Percentiles rank a stretch among this genome's conserved stretches.
These are phyloP conservation scores for Aphelenchoides fujianensis DNA, from an alignment of 1,140 invertebrate genomes.

Conservation along the genomic window DNA sequence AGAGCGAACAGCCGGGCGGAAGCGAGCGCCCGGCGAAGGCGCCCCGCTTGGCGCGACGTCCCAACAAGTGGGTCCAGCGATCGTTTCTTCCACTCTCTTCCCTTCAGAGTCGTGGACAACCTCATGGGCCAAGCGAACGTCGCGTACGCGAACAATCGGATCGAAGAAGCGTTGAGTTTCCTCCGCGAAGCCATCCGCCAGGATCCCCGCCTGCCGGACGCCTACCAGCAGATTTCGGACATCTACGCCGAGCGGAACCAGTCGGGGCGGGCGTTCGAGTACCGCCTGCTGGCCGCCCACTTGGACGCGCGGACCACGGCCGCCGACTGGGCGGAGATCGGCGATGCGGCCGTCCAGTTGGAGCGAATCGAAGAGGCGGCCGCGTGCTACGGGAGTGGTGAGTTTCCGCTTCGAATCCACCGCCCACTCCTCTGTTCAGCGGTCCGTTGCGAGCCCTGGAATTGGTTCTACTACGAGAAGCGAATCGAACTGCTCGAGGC, in stretches of 20 bases:
- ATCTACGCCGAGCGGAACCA: slow-evolving; percentile 50
- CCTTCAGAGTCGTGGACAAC: slow-evolving; percentile 45
- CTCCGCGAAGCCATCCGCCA: slow-evolving; percentile 52
- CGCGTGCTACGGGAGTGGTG: slow-evolving; percentile 56
- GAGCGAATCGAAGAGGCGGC: slow-evolving; percentile 51
- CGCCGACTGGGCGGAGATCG: slow-evolving; percentile 55
- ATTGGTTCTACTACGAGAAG: slow-evolving; percentile 59
- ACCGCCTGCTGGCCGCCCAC: slow-evolving; percentile 52
- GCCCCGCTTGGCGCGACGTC: neutral
- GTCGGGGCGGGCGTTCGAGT: slow-evolving; percentile 48
- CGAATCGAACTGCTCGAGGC: slow-evolving; percentile 54
- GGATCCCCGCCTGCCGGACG: slow-evolving; percentile 53
- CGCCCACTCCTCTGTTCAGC: slow-evolving; percentile 34
- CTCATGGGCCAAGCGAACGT: slow-evolving; percentile 58
- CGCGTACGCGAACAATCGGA: slow-evolving; percentile 41
- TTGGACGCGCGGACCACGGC: slow-evolving; percentile 45
- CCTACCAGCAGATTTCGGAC: slow-evolving; percentile 54
- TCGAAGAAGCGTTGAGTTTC: slow-evolving; percentile 44
- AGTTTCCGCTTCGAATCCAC: neutral
- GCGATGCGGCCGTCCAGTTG: slow-evolving; percentile 44
- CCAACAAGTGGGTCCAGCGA: neutral
- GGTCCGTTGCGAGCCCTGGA: slow-evolving; percentile 44
- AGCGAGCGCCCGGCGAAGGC: neutral
- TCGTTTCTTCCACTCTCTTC: neutral
- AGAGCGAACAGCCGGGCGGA: neutral